Conservation (phyloP, 2,113 vertebrate species). For the Thamnophis sirtalis region DNA sequence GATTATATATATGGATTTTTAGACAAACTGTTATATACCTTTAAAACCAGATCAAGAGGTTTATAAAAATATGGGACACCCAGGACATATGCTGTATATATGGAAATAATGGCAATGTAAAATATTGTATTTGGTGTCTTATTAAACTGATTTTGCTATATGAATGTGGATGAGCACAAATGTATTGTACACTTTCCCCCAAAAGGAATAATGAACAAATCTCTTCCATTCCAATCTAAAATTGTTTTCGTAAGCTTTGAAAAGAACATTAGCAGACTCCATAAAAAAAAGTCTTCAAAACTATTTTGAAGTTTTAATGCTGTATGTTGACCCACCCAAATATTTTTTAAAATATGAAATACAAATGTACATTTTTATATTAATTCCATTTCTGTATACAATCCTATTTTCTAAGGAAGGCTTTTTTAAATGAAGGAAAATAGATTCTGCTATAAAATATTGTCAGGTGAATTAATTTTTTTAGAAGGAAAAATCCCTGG, state of each 20-base stretch:
- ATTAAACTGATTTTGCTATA: slow-evolving; percentile 53
- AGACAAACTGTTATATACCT: slow-evolving; percentile 45
- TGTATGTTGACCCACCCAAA: slow-evolving; percentile 42
- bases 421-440: slow-evolving; percentile 47
- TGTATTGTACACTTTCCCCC: slow-evolving; percentile 35
- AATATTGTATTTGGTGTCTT: slow-evolving; percentile 40
- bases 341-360: slow-evolving; percentile 41
- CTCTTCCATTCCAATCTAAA: not conserved
- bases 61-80: slow-evolving; percentile 52
- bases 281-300: slow-evolving; percentile 35
- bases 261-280: slow-evolving; percentile 44
- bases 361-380: slow-evolving; percentile 57
- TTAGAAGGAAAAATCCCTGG: slow-evolving; percentile 33
- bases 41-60: slow-evolving; percentile 59
- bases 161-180: slow-evolving; percentile 36
- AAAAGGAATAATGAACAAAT: slow-evolving; percentile 25
- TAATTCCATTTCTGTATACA: slow-evolving; percentile 57
- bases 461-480: slow-evolving; percentile 39
- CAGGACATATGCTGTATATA: slow-evolving; percentile 57
- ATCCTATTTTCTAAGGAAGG: slow-evolving; percentile 58
- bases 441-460: slow-evolving; percentile 46
- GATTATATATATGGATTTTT: slow-evolving; percentile 61
- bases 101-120: slow-evolving; percentile 48
- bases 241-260: slow-evolving; percentile 21
- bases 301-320: slow-evolving; percentile 23